Evolutionary conservation across 2,797 vertebrate species (phyloP).

Genomic region (Lophura swinhoii): DNA sequence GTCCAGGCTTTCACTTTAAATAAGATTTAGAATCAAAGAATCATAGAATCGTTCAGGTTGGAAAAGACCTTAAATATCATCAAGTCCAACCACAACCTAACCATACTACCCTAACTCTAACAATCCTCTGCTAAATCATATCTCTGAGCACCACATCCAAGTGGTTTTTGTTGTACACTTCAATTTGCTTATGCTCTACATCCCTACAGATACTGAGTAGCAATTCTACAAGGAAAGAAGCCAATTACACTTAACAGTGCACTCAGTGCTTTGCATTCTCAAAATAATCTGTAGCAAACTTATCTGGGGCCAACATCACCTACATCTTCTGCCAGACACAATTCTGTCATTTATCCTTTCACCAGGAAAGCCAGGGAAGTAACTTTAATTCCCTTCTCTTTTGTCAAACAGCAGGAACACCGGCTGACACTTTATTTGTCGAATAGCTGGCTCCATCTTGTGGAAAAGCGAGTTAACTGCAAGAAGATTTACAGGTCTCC

Average conservation of each 20-base stretch:
- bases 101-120: too few relatives aligned
- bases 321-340: neutral
- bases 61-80: too few relatives aligned
- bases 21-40: neutral
- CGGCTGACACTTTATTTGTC: neutral
- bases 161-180: neutral
- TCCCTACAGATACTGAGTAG: neutral
- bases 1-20: neutral
- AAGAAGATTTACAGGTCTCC: neutral
- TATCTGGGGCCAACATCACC: neutral
- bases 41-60: too few relatives aligned
- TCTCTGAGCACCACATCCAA: too few relatives aligned
- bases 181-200: neutral
- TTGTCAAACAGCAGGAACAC: neutral
- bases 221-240: neutral
- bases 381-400: neutral
- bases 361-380: neutral
- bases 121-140: too few relatives aligned
- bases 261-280: neutral
- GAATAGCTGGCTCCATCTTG: slow-evolving; percentile 64
- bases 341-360: neutral
- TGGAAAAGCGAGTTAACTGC: slow-evolving; percentile 36
- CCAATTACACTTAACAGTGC: accelerated
- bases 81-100: too few relatives aligned
- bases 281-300: neutral